Evolutionary conservation across 64 coral and sea anemone genomes (phyloP).

Genomic region (Porites australiensis): DNA sequence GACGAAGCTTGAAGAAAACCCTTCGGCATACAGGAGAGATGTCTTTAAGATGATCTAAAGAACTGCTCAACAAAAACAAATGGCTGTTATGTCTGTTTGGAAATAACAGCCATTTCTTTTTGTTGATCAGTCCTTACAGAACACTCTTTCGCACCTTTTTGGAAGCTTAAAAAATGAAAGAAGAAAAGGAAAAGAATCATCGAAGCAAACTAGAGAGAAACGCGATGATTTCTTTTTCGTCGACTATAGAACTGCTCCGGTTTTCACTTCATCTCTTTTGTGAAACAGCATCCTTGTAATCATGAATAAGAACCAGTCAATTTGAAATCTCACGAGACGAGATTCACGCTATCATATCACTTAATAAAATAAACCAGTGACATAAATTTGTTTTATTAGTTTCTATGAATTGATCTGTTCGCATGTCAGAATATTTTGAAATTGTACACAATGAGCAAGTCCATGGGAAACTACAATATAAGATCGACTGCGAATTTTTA

Average conservation of each 20-base stretch:
- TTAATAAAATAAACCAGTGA: constrained; percentile 9
- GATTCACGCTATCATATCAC: neutral
- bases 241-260: too few species aligned
- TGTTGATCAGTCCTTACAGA: too few species aligned
- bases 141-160: too few species aligned
- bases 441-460: constrained; percentile 27
- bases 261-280: neutral
- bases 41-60: too few species aligned
- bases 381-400: constrained; percentile 21
- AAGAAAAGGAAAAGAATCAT: too few species aligned
- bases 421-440: neutral
- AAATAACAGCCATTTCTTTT: too few species aligned
- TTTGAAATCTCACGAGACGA: neutral
- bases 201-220: too few species aligned
- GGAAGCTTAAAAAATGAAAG: too few species aligned
- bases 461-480: constrained; percentile 18
- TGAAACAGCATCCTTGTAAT: neutral
- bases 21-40: neutral
- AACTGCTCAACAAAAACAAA: too few species aligned
- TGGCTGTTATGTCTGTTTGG: too few species aligned
- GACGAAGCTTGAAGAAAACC: neutral
- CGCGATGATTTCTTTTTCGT: too few species aligned
- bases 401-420: neutral
- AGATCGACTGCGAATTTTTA: neutral
- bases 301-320: neutral